Percentiles rank a stretch among this genome's conserved stretches.
Evolutionary conservation across 2,888 invertebrate species (phyloP).

Genomic region (Chalcis sispes): DNA sequence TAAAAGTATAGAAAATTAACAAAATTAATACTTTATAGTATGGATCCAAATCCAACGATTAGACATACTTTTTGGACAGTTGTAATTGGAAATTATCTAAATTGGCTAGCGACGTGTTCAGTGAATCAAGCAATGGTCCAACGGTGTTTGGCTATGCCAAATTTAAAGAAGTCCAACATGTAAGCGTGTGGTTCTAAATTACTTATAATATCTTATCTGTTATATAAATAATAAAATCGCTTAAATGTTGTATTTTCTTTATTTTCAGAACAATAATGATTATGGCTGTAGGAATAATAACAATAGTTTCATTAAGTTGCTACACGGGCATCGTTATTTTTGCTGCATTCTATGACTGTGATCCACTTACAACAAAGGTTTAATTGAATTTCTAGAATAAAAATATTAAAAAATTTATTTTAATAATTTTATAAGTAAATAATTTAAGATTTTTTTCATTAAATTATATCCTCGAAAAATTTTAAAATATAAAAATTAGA

Average conservation of each 20-base stretch:
- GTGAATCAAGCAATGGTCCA: slow-evolving; percentile 94
- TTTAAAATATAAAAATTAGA: slow-evolving; percentile 8
- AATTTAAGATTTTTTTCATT: background rate
- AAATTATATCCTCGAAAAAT: background rate
- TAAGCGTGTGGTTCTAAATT: slow-evolving; percentile 70
- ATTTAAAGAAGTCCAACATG: slow-evolving; percentile 84
- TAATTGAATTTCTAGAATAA: too few species aligned
- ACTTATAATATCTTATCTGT: background rate
- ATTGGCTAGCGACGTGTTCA: slow-evolving; percentile 88
- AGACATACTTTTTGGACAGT: slow-evolving; percentile 90
- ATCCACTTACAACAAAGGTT: slow-evolving; percentile 87
- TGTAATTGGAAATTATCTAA: slow-evolving; percentile 86
- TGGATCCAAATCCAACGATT: slow-evolving; percentile 85
- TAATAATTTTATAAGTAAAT: background rate
- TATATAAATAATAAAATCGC: background rate
- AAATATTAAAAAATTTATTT: too few species aligned
- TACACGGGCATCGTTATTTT: slow-evolving; percentile 92
- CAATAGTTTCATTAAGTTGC: slow-evolving; percentile 86
- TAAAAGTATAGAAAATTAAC: too few species aligned
- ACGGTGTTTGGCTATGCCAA: slow-evolving; percentile 86
- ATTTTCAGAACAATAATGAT: slow-evolving; percentile 83
- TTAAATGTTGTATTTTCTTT: slow-evolving; percentile 27
- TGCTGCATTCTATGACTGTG: slow-evolving; percentile 89
- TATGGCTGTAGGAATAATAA: slow-evolving; percentile 86
- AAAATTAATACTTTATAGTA: slow-evolving; percentile 76